phyloP scores from a whole-genome alignment of 2,797 vertebrate species.

The Peromyscus melanophrys region DNA sequence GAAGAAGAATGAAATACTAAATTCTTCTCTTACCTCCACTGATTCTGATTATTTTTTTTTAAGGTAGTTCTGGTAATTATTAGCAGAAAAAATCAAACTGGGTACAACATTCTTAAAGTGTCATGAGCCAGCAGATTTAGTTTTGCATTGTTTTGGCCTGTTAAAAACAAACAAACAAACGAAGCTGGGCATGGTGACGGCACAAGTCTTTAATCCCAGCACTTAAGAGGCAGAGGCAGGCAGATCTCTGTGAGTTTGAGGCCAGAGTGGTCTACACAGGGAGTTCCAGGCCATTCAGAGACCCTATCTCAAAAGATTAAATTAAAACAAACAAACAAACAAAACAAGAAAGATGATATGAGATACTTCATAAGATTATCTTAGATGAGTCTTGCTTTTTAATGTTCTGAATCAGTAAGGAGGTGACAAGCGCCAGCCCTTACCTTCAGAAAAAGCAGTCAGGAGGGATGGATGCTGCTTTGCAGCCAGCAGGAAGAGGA shows the following conservation, averaged over 20 bases:
- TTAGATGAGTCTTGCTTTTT: slow-evolving; percentile 51
- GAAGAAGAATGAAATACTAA: not conserved
- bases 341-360: not conserved
- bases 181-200: accelerated
- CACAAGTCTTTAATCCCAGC: not conserved
- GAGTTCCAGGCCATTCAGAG: not conserved
- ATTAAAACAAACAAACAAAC: not conserved
- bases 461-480: slow-evolving; percentile 32
- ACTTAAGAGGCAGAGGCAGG: not conserved
- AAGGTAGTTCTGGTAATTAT: slow-evolving; percentile 43
- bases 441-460: slow-evolving; percentile 24
- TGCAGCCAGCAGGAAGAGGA: slow-evolving; percentile 6
- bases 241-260: no score
- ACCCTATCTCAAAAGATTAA: not conserved
- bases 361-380: slow-evolving; percentile 10
- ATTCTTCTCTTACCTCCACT: slow-evolving; percentile 9
- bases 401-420: slow-evolving; percentile 52
- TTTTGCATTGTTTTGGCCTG: not conserved
- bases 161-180: not conserved
- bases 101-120: not conserved
- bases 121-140: not conserved
- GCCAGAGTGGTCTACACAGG: no score
- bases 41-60: not conserved
- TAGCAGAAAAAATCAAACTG: slow-evolving; percentile 63
- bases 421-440: not conserved